phyloP scores from a whole-genome alignment of 2,113 vertebrate species.

The Sylvietta virens region DNA sequence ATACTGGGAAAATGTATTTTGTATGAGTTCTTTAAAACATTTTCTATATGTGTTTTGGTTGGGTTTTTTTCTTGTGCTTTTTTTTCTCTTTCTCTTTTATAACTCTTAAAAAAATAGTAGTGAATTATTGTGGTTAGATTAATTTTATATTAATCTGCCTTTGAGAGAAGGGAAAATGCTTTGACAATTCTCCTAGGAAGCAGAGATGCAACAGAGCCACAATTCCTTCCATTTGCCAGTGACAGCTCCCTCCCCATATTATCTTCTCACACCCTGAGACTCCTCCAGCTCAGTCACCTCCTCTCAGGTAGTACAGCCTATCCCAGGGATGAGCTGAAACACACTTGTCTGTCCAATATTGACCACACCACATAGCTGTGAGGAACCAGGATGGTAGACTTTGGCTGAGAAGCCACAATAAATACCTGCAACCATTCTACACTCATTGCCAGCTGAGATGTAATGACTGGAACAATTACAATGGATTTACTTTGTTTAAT shows the following conservation, averaged over 20 bases:
- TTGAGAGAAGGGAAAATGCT: neutral
- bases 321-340: neutral
- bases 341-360: fast-evolving
- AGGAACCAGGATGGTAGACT: neutral
- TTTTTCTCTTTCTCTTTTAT: neutral
- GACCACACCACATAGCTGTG: neutral
- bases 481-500: neutral
- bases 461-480: neutral
- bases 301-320: neutral
- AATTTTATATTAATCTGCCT: neutral
- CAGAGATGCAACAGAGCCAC: neutral
- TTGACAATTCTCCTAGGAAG: neutral
- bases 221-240: neutral
- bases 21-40: neutral
- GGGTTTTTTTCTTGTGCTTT: neutral
- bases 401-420: neutral
- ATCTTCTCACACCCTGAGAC: neutral
- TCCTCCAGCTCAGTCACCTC: neutral
- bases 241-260: fast-evolving
- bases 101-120: neutral
- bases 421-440: neutral
- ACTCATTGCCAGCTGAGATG: neutral
- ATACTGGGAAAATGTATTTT: neutral
- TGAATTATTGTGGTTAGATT: neutral
- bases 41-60: neutral